A percentile compares a stretch with the other conserved stretches of the same genome.
Evolutionary conservation across 2,888 invertebrate genomes (phyloP).

Genomic region (Melanargia galathea): DNA sequence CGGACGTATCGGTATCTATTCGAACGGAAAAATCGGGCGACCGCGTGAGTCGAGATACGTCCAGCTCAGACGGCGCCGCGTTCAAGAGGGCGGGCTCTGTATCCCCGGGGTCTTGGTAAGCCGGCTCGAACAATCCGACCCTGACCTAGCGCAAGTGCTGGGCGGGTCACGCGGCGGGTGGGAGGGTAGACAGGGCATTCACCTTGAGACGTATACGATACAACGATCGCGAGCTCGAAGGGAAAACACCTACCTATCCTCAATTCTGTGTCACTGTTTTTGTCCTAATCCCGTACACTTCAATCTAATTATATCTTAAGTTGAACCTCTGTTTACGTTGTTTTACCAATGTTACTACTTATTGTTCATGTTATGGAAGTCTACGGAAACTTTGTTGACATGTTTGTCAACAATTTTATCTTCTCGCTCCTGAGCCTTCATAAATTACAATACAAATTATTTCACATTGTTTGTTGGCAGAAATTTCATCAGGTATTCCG

Average conservation of each 20-base stretch:
- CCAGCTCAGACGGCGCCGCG: slow-evolving; percentile 50
- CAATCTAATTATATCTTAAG: slow-evolving; percentile 18
- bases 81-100: slow-evolving; percentile 35
- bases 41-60: slow-evolving; percentile 55
- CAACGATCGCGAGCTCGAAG: slow-evolving; percentile 53
- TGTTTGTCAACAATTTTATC: no score
- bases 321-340: neutral
- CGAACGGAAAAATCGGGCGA: slow-evolving; percentile 76
- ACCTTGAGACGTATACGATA: slow-evolving; percentile 74
- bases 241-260: slow-evolving; percentile 39
- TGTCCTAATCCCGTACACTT: slow-evolving; percentile 18
- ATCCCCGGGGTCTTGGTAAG: slow-evolving; percentile 53
- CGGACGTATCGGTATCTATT: slow-evolving; percentile 70
- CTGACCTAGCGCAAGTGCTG: slow-evolving; percentile 78
- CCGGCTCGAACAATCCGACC: slow-evolving; percentile 68
- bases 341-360: no score
- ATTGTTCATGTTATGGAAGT: no score
- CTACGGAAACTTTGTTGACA: no score
- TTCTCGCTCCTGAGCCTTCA: no score
- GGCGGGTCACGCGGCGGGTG: slow-evolving; percentile 76
- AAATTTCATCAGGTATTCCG: no score
- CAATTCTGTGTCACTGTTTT: slow-evolving; percentile 28
- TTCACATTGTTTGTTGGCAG: no score
- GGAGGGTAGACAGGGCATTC: slow-evolving; percentile 75
- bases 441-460: no score